Base-by-base conservation (phyloP, 2,797 vertebrate genomes). In the Gobionotothen gibberifrons region DNA sequence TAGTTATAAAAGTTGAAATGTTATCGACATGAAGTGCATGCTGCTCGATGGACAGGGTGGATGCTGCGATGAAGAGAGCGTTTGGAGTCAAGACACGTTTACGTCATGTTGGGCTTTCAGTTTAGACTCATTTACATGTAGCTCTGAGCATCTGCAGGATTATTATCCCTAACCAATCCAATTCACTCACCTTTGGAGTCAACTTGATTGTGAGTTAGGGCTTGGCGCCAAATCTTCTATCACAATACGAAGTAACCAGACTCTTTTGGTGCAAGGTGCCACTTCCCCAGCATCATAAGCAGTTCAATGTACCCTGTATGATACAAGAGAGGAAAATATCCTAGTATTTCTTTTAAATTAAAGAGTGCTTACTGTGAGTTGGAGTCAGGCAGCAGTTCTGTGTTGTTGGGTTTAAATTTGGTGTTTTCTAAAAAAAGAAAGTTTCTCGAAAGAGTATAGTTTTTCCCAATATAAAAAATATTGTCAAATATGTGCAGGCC, bases 1-100 rank as follows among this genome's bases (percentile, higher is more conserved):
- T 1, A 0, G 32, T 66, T 70, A 5, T 54, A 1, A 72, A 65
- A 74, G 70, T 60, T 79, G 17, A 68, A 66, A 69, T 22, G 21
- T 56, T 59, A 49, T 62, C 0, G 51, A 63, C 22, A 2, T 56
- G 1, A 16, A 42, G 39, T 1, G 44, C 32, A 36, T 36, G 32
- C n/a, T 62, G 63, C 56, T 13, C 4, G 17, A 17, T 22, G 32
- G 58, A 63, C 16, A 3, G 26, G 40, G 22, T 11, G 49, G 49
- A 44, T 43, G 74, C n/a, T 36, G 43, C 47, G 48, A 51, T 40
- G 61, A 48, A 39, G 46, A 19, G 39, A 68, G 21, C n/a, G 48
- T 44, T 32, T 43, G 47, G n/a, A 53, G 16, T 39, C 10, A 14
- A 16, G 15, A 26, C 3, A 12, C 3, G 22, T 69, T 48, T 6